Base-by-base conservation (phyloP, 2,113 vertebrate genomes). In the Rhizomys pruinosus region DNA sequence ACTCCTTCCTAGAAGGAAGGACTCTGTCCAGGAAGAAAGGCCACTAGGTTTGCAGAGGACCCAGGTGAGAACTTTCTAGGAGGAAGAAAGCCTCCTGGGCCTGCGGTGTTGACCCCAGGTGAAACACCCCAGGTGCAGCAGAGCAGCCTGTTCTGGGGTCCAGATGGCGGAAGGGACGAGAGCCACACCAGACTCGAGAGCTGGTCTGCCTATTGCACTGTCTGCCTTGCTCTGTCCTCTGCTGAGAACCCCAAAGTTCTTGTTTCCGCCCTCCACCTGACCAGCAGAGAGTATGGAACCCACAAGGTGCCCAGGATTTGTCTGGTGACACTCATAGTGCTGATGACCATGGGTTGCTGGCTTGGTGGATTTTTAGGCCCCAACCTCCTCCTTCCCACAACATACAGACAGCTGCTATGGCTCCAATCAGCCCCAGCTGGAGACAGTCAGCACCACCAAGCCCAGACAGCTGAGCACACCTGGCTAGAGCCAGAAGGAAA, bases 381-480 rank as follows among this genome's bases (percentile, higher is more conserved):
- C 1, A 0, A 59, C 13, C 39, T 32, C 39, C 69, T 69, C 79
- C n/a, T 47, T 52, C 82, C 1, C 0, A 61, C 37, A 79, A 74
- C 7, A 16, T 2, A 15, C 6, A 69, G 73, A 19, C 29, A 74
- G 87, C 47, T 42, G 47, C 44, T 3, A 27, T 37, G 61, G n/a
- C 69, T 69, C 81, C 76, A 78, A 10, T 22, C 59, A 6, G 32
- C n/a, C 47, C 72, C 0, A 0, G 66, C 63, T 72, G 69, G 47
- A 86, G 91, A 69, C 82, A 29, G 37, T 25, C 77, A 52, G 37
- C 3, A 2, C 66, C 1, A 2, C 25, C 3, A 55, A 2, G 55
- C 8, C 52, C 16, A 37, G 74, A 42, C 72, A 73, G 84, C 94
- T 44, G 80, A 84, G n/a, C 10, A 29, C 77, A 89, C 94, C 95